Evolutionary conservation across 2,797 vertebrate genomes (phyloP).

Genomic region (Meriones psammophilus): DNA sequence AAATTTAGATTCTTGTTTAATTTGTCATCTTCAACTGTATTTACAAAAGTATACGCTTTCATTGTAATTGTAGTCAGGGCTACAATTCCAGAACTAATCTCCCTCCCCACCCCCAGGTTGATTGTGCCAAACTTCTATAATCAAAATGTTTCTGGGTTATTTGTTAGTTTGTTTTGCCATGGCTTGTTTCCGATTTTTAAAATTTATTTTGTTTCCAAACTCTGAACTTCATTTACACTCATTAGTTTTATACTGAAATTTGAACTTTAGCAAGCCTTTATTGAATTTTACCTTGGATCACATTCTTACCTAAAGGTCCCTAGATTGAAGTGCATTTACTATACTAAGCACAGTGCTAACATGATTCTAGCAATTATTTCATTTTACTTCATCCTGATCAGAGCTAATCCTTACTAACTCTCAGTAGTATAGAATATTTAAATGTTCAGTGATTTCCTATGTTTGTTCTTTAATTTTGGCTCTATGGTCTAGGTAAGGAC

Average conservation of each 20-base stretch:
- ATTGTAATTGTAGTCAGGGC: background rate
- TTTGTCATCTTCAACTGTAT: background rate
- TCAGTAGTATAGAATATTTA: background rate
- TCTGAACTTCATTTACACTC: background rate
- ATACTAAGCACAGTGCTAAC: background rate
- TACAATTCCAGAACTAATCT: background rate
- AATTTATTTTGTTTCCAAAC: background rate
- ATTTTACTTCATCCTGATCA: background rate
- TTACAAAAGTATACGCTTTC: background rate
- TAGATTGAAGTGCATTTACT: background rate
- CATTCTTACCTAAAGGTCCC: background rate
- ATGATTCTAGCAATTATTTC: background rate
- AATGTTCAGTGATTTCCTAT: background rate
- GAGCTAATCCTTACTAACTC: background rate
- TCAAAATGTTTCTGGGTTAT: background rate
- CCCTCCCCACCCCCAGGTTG: background rate
- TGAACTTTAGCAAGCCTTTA: background rate
- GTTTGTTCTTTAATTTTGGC: background rate
- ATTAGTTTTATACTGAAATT: background rate
- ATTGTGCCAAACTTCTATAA: background rate
- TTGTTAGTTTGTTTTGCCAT: background rate
- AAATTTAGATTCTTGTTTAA: background rate
- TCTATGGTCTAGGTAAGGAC: background rate
- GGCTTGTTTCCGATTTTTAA: background rate
- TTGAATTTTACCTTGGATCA: background rate